Conservation (phyloP, 2,113 vertebrate genomes). For the Neolamprologus longior region DNA sequence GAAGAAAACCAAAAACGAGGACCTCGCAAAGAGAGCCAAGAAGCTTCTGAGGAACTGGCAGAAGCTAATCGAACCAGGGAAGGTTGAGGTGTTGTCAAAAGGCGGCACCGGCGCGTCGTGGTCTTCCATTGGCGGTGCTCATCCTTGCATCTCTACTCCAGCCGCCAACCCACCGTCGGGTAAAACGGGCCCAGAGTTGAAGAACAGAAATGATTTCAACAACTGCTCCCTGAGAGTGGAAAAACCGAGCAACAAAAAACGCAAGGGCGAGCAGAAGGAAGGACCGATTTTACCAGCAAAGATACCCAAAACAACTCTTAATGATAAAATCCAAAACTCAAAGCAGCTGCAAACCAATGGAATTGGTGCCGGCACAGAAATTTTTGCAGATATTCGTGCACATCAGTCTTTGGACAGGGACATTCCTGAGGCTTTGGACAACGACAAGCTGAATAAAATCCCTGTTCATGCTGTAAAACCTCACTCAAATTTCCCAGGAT, state of each 20-base stretch:
- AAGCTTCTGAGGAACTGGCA: constrained; percentile 90
- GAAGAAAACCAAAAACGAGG: constrained; percentile 89
- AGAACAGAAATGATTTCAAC: constrained; percentile 83
- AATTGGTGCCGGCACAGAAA: constrained; percentile 74
- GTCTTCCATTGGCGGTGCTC: constrained; percentile 70
- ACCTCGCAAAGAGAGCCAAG: constrained; percentile 90
- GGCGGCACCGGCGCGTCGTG: constrained; percentile 66
- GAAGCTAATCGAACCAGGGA: constrained; percentile 83
- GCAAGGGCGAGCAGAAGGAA: constrained; percentile 75
- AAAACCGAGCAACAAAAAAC: constrained; percentile 74
- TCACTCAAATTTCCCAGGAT: constrained; percentile 80
- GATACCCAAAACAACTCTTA: constrained; percentile 69
- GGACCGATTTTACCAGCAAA: constrained; percentile 73
- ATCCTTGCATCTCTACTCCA: constrained; percentile 65
- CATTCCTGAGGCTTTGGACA: constrained; percentile 72
- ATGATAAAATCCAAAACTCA: constrained; percentile 74
- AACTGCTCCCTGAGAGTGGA: constrained; percentile 74
- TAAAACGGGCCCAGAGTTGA: constrained; percentile 76
- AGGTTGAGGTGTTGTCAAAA: constrained; percentile 70
- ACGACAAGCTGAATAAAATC: constrained; percentile 76
- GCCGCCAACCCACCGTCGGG: constrained; percentile 40
- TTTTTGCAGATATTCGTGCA: constrained; percentile 61
- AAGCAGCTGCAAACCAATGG: constrained; percentile 75
- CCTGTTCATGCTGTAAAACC: constrained; percentile 83
- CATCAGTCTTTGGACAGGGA: constrained; percentile 63